Conservation (phyloP, 2,113 vertebrate genomes). For the Casuarius casuarius region DNA sequence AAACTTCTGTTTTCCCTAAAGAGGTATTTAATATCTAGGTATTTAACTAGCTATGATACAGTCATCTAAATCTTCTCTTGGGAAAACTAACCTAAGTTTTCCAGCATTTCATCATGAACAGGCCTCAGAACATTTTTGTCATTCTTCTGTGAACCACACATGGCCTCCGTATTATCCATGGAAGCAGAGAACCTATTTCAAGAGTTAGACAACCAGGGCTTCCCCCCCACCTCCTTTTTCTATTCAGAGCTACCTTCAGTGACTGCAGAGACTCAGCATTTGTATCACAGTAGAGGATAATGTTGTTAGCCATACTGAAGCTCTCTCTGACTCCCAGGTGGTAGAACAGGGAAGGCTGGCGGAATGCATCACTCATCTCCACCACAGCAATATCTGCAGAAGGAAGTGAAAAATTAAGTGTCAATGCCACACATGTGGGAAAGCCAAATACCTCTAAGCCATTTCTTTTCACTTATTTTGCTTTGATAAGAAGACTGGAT, state of each 20-base stretch:
- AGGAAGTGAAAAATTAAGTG: constrained; percentile 7
- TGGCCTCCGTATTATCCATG: not conserved
- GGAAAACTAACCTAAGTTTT: not conserved
- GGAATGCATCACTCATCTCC: constrained; percentile 97
- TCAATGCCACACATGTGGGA: not conserved
- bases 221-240: not conserved
- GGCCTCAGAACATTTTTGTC: not conserved
- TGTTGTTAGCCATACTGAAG: constrained; percentile 99
- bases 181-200: not conserved
- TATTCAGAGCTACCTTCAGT: constrained; percentile 84
- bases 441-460: not conserved
- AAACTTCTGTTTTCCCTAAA: not conserved
- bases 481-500: not conserved
- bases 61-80: not conserved
- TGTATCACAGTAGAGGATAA: constrained; percentile 96
- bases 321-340: constrained; percentile 97
- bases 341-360: constrained; percentile 97
- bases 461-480: not conserved
- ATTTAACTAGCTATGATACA: not conserved
- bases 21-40: not conserved
- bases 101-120: not conserved
- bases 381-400: constrained; percentile 93
- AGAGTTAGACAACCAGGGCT: not conserved
- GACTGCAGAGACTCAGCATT: constrained; percentile 93
- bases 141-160: not conserved